These are phyloP conservation scores for Venustaconcha ellipsiformis DNA, from an alignment of 1,140 invertebrate genomes.

Conservation along the genomic window DNA sequence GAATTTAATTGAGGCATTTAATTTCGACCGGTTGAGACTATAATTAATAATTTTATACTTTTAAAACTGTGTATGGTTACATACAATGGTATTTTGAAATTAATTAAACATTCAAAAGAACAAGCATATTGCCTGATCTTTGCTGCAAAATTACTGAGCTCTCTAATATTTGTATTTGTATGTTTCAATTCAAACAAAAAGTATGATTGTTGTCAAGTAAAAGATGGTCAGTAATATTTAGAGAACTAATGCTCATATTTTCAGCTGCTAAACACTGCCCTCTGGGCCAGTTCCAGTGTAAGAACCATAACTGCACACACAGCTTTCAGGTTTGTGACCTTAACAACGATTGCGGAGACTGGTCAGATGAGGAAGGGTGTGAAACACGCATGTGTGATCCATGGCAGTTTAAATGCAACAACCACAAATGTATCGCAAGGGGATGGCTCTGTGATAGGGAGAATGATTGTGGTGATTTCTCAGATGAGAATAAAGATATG, in stretches of 20 bases:
- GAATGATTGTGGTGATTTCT: conserved; percentile 93
- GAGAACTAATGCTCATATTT: conserved; percentile 8
- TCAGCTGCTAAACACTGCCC: conserved; percentile 72
- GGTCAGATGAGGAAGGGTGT: conserved; percentile 82
- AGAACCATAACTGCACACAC: conserved; percentile 90
- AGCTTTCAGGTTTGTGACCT: conserved; percentile 94
- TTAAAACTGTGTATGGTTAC: too few relatives aligned
- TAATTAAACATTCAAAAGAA: too few relatives aligned
- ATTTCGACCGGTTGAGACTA: too few relatives aligned
- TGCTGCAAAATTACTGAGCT: too few relatives aligned
- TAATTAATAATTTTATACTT: too few relatives aligned
- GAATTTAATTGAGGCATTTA: too few relatives aligned
- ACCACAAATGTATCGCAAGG: conserved; percentile 56
- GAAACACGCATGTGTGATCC: conserved; percentile 67
- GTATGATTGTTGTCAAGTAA: too few relatives aligned
- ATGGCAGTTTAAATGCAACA: conserved; percentile 58
- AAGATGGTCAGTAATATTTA: too few relatives aligned
- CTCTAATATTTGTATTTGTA: too few relatives aligned
- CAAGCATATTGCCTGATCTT: too few relatives aligned
- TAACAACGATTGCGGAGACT: conserved; percentile 87
- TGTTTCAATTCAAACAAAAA: too few relatives aligned
- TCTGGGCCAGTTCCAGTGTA: conserved; percentile 93
- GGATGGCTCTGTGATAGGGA: conserved; percentile 72
- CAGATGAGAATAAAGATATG: conserved; percentile 92
- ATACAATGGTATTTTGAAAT: too few relatives aligned